phyloP scores from a whole-genome alignment of 1,140 invertebrate species.

The Drosophila ficusphila region DNA sequence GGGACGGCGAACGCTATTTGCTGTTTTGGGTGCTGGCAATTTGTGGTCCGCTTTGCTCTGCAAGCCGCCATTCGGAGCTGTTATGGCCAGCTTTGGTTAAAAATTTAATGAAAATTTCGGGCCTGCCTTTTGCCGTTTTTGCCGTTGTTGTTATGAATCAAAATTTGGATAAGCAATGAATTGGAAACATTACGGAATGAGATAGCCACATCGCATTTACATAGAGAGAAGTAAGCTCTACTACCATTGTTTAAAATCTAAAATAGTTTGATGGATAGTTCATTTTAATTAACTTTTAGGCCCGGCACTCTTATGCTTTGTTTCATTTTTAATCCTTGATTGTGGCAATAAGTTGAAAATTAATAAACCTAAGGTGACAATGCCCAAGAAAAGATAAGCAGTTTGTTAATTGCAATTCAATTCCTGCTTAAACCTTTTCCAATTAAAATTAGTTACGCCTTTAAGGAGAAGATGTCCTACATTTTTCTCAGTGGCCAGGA shows the following conservation, averaged over 20 bases:
- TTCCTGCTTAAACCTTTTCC: too few species aligned
- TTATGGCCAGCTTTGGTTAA: constrained; percentile 28
- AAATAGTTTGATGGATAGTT: background rate
- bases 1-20: constrained; percentile 9
- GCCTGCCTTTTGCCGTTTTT: background rate
- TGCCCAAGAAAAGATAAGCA: too few species aligned
- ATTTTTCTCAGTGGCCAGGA: background rate
- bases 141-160: constrained; percentile 27
- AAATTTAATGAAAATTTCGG: constrained; percentile 37
- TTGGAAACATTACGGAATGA: constrained; percentile 22
- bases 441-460: too few species aligned
- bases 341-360: too few species aligned
- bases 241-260: too few species aligned
- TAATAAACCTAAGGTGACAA: too few species aligned
- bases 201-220: background rate
- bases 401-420: too few species aligned
- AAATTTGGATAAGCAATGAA: constrained; percentile 17
- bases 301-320: too few species aligned
- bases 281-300: too few species aligned
- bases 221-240: background rate
- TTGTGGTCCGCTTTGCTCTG: constrained; percentile 36
- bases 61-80: background rate
- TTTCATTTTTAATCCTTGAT: too few species aligned
- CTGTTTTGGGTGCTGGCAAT: constrained; percentile 5
- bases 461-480: too few species aligned